Conservation (phyloP, 1,140 invertebrate species). For the Tyrophagus putrescentiae region DNA sequence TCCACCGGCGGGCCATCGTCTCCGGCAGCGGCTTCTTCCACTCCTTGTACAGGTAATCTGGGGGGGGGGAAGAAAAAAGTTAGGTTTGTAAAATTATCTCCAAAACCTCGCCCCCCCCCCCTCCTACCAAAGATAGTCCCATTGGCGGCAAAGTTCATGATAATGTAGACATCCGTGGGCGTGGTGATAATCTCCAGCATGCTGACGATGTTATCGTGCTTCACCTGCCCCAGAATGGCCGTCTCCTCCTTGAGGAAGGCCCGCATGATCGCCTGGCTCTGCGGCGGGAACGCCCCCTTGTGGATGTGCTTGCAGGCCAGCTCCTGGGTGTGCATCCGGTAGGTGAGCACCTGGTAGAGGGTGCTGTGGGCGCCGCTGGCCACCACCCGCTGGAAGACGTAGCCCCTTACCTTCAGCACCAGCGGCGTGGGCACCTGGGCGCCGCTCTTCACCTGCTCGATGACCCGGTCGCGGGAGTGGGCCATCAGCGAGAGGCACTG, state of each 20-base stretch:
- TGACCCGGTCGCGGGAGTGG: no score
- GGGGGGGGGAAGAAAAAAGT: not conserved
- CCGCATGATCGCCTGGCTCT: not conserved
- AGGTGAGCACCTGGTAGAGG: not conserved
- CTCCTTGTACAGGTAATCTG: not conserved
- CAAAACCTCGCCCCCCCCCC: not conserved
- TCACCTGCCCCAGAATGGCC: not conserved
- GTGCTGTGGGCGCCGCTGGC: not conserved
- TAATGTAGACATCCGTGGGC: conserved; percentile 16
- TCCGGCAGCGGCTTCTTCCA: conserved; percentile 12
- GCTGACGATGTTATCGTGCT: conserved; percentile 21
- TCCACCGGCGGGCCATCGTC: conserved; percentile 15
- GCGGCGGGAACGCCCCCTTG: not conserved
- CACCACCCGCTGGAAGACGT: not conserved
- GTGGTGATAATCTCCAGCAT: conserved; percentile 23
- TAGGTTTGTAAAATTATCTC: not conserved
- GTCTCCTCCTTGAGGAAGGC: conserved; percentile 4
- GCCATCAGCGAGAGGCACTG: no score
- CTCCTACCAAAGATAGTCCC: not conserved
- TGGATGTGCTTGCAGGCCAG: conserved; percentile 4
- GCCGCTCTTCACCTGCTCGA: no score
- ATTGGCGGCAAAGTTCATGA: conserved; percentile 22
- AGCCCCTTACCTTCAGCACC: not conserved
- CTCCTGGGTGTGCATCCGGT: not conserved
- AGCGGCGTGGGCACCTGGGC: no score